Evolutionary conservation across 2,113 vertebrate genomes (phyloP).

Genomic region (Coreoperca whiteheadi): DNA sequence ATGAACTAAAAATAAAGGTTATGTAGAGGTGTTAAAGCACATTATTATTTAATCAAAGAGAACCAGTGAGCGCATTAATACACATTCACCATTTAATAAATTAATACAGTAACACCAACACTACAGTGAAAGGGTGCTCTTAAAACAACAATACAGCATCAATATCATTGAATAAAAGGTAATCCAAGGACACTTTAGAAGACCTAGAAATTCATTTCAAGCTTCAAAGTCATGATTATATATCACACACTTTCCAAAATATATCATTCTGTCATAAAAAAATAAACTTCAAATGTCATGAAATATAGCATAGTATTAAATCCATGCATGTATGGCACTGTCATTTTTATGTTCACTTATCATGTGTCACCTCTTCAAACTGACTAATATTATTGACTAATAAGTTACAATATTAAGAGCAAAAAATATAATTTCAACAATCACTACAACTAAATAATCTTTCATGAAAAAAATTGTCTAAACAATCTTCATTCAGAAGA

Average conservation of each 20-base stretch:
- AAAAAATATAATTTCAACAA: neutral
- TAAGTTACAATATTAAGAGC: neutral
- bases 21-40: neutral
- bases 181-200: slow-evolving; percentile 59
- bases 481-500: slow-evolving; percentile 22
- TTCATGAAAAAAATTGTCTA: slow-evolving; percentile 6
- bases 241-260: slow-evolving; percentile 53
- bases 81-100: slow-evolving; percentile 59
- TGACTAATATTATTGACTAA: too few relatives aligned
- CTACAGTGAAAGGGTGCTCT: slow-evolving; percentile 27
- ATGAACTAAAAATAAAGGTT: neutral
- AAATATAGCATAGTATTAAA: slow-evolving; percentile 52
- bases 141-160: slow-evolving; percentile 26
- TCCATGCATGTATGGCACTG: slow-evolving; percentile 53
- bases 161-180: slow-evolving; percentile 38
- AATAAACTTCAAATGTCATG: slow-evolving; percentile 65
- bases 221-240: slow-evolving; percentile 20
- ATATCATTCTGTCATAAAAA: slow-evolving; percentile 68
- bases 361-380: slow-evolving; percentile 26
- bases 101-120: slow-evolving; percentile 48
- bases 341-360: slow-evolving; percentile 29
- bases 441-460: slow-evolving; percentile 26
- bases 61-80: slow-evolving; percentile 26
- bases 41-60: slow-evolving; percentile 25
- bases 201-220: slow-evolving; percentile 35